phyloP scores from a whole-genome alignment of 2,113 vertebrate genomes.

The Coturnix japonica region DNA sequence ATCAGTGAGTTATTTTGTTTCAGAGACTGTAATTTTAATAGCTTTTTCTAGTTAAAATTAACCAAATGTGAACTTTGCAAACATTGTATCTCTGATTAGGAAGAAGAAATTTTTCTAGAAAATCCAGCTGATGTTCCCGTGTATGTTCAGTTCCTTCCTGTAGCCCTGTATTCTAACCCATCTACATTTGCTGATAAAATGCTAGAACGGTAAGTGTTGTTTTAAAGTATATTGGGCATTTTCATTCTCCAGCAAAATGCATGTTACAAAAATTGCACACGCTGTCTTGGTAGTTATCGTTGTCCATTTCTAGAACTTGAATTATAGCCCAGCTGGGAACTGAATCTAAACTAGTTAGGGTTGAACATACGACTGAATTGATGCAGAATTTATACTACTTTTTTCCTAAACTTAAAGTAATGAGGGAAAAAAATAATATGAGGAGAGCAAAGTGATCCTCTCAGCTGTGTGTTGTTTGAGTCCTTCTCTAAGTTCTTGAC shows the following conservation, averaged over 20 bases:
- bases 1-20: slow-evolving; percentile 85
- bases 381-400: background rate
- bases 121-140: slow-evolving; percentile 93
- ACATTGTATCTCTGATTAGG: slow-evolving; percentile 76
- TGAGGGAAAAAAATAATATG: rapidly evolving
- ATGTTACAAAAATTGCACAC: background rate
- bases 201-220: slow-evolving; percentile 83
- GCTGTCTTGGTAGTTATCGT: background rate
- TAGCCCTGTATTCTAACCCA: slow-evolving; percentile 91
- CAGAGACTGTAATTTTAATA: background rate
- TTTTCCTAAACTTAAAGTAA: background rate
- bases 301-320: background rate
- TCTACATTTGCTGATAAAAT: slow-evolving; percentile 88
- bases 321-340: background rate
- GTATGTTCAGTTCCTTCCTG: slow-evolving; percentile 89
- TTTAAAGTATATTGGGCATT: background rate
- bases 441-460: background rate
- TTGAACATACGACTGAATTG: background rate
- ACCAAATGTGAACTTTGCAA: background rate
- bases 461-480: background rate
- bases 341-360: background rate
- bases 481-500: background rate
- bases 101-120: slow-evolving; percentile 91
- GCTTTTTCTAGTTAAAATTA: background rate
- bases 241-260: background rate